Base-by-base conservation (phyloP, 2,888 invertebrate species). In the Biston stratarius region DNA sequence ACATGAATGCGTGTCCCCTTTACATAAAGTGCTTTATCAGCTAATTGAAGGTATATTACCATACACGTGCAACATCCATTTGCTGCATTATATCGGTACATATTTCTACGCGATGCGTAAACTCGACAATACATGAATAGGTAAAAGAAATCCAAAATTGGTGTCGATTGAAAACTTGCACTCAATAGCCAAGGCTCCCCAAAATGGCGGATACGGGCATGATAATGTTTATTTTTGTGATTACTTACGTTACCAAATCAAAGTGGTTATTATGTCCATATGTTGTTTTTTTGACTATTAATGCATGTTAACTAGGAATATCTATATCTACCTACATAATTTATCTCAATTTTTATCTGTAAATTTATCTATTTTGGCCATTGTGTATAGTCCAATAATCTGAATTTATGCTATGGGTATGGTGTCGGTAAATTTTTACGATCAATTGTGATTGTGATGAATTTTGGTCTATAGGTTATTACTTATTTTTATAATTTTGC, bases 1-100 rank as follows among this genome's bases (percentile, higher is more conserved):
- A 75, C 83, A 87, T 80, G 86, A 88, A 90, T 87, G 88, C 92
- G 94, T 92, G 92, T 81, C 91, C 91, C 88, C 83, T 83, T 83
- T 83, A 84, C 80, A 84, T 81, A 80, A 79, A 91, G 93, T 94
- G 94, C 89, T 91, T 91, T 83, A 83, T 88, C 83, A 87, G 86
- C 83, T 86, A 80, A 77, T 51, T 58, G 80, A 77, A 78, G 79
- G 80, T 75, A 81, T 75, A 81, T 53, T 53, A 82, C 74, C 76
- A 83, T 84, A 89, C 87, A 89, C 85, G 91, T 90, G 89, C 81
- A 83, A 83, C 78, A 83, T 84, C 77, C 72, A 80, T 83, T 76
- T 82, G 77, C 76, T 83, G 90, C 88, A 90, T 88, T 5, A 80
- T 49, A 47, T 75, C 64, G 63, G 70, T 64, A 70, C 64, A 57